phyloP scores from a whole-genome alignment of 2,888 invertebrate species.

The Caradrina clavipalpis region DNA sequence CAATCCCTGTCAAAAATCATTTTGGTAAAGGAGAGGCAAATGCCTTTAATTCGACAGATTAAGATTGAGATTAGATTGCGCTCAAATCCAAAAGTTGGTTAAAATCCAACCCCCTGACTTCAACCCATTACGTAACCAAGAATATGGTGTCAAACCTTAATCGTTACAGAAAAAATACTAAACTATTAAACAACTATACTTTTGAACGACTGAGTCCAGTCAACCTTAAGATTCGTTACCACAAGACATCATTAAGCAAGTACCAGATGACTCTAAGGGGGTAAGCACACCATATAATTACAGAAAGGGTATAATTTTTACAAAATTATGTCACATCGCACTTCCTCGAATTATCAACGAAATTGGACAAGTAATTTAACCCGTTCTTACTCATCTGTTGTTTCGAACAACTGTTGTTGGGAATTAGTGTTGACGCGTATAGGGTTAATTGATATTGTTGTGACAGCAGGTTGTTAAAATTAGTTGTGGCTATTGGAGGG shows the following conservation, averaged over 20 bases:
- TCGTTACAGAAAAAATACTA: conserved; percentile 8
- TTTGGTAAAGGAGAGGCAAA: no score
- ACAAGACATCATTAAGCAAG: conserved; percentile 74
- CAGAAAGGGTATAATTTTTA: conserved; percentile 71
- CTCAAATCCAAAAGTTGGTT: no score
- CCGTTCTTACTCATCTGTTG: conserved; percentile 60
- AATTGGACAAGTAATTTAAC: conserved; percentile 66
- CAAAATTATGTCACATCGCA: conserved; percentile 72
- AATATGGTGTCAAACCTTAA: conserved; percentile 34
- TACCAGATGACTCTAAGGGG: conserved; percentile 79
- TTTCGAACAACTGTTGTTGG: conserved; percentile 57
- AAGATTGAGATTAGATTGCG: no score
- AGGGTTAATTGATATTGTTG: conserved; percentile 48
- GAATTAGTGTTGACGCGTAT: conserved; percentile 51
- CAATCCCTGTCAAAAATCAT: no score
- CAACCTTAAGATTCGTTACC: conserved; percentile 65
- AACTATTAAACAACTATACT: conserved; percentile 24
- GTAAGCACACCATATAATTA: conserved; percentile 69
- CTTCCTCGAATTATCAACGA: conserved; percentile 64
- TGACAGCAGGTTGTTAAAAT: conserved; percentile 48
- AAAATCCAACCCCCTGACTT: not conserved
- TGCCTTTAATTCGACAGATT: no score
- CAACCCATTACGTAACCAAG: not conserved
- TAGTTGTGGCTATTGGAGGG: conserved; percentile 15
- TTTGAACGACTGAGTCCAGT: conserved; percentile 40